phyloP scores from a whole-genome alignment of 2,113 vertebrate species.

The Myiopsitta monachus region DNA sequence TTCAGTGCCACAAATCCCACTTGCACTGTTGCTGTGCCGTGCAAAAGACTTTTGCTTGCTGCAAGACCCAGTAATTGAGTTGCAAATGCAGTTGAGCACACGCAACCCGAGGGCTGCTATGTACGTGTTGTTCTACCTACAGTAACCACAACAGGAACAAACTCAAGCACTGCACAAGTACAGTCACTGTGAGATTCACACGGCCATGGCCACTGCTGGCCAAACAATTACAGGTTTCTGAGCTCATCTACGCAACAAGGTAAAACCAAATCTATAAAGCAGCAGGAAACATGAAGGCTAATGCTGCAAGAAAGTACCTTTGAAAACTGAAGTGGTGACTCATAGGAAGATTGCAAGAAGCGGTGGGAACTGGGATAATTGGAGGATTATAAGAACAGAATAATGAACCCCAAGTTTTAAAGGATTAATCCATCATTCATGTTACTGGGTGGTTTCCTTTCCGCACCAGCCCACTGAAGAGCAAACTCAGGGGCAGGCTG shows the following conservation, averaged over 20 bases:
- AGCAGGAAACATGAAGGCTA: neutral
- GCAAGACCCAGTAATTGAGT: accelerated
- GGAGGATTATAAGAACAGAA: neutral
- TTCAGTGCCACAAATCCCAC: neutral
- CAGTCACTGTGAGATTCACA: neutral
- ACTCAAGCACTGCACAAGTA: neutral
- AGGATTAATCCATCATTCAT: neutral
- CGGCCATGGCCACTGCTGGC: neutral
- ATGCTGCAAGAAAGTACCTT: neutral
- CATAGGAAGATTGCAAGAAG: neutral
- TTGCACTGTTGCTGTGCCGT: accelerated
- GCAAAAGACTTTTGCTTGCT: neutral
- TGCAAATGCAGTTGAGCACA: accelerated
- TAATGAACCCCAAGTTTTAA: neutral
- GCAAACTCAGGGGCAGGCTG: neutral
- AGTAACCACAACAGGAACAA: neutral
- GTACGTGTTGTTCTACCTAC: accelerated
- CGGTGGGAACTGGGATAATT: neutral
- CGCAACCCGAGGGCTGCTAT: accelerated
- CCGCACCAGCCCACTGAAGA: neutral
- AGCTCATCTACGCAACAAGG: neutral
- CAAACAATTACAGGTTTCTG: neutral
- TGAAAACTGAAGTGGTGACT: neutral
- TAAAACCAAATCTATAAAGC: neutral
- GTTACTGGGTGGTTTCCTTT: neutral